Evolutionary conservation across 2,113 vertebrate species (phyloP), one percentile per base, ranked within the genome.

Genomic region (Psammodynastes pulverulentus): DNA sequence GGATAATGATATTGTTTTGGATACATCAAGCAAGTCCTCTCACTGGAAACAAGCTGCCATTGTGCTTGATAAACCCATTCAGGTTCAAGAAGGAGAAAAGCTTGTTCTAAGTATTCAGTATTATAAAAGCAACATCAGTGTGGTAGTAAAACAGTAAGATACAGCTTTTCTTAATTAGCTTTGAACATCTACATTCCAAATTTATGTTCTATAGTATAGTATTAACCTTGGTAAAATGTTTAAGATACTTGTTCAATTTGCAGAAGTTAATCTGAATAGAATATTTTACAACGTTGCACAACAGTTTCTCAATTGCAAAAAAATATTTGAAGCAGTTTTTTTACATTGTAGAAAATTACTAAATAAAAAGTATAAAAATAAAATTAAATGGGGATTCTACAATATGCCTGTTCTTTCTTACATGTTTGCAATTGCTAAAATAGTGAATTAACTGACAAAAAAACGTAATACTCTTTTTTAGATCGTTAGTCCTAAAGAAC

Each of bases 11-110:
- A 97, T 97, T 53, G 96, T 95, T 21, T 93, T 99, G 95, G 98
- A 98, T 92, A 99, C 99, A 17, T 98, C 98, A 10, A 97, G 96
- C 91, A 96, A 97, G 56, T 97, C 97, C 91, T 99, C 99, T 0
- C 99, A 99, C 96, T 99, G 99, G 99, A 99, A 99, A 96, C 99
- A 99, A 96, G 99, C 98, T 0, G 99, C 99, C 0, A 98, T 98
- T 58, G 98, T 99, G 93, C 96, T 99, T 7, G 98, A 98, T 91
- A 95, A 97, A 45, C 98, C 99, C 3, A 96, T 99, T 91, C 94
- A 95, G 58, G 99, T 99, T n/a, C 95, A 95, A 26, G 92, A 39
- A 4, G 98, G 98, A 85, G 97, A 99, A 56, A 98, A 98, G 94
- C 97, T 99, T 56, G 51, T 95, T 29, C 98, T 99, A 21, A 90